Percentiles rank a stretch among this genome's conserved stretches.
Conservation (phyloP, 30 jellyfish, hydroid and myxozoan genomes). For the Aurelia coerulea region DNA sequence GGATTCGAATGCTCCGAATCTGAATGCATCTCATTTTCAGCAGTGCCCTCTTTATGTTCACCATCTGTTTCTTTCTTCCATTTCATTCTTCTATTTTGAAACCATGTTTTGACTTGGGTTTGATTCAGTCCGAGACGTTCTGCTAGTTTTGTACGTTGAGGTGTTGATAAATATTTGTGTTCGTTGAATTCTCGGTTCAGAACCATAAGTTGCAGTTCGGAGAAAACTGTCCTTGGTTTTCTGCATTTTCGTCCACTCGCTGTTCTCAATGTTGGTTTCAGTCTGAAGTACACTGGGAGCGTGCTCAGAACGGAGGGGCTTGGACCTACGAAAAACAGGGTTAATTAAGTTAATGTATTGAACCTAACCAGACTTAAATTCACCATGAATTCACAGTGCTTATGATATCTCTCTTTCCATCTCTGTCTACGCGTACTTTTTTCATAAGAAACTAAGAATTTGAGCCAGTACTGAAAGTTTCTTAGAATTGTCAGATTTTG, state of each 20-base stretch:
- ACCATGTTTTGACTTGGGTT: constrained; percentile 98
- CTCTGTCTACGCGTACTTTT: too few species aligned
- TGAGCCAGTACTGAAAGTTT: too few species aligned
- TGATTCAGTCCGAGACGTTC: constrained; percentile 98
- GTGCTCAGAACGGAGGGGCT: constrained; percentile 83
- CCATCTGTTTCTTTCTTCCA: constrained; percentile 99
- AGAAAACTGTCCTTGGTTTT: constrained; percentile 97
- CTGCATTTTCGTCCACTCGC: constrained; percentile 97
- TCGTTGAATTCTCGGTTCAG: constrained; percentile 97
- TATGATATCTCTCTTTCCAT: too few species aligned
- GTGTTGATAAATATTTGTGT: constrained; percentile 94
- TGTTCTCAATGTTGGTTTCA: constrained; percentile 84
- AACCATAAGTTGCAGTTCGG: constrained; percentile 95
- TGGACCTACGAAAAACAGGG: constrained; percentile 54
- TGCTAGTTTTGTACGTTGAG: constrained; percentile 97
- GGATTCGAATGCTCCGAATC: constrained; percentile 59
- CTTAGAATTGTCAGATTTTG: too few species aligned
- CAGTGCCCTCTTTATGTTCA: constrained; percentile 60
- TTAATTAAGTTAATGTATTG: neutral
- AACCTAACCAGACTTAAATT: too few species aligned
- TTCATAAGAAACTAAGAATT: too few species aligned
- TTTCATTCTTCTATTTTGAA: constrained; percentile 97
- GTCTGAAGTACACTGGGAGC: constrained; percentile 90
- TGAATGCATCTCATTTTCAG: constrained; percentile 53
- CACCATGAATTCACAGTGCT: too few species aligned